Conservation (phyloP, 1,140 invertebrate species). For the Halotydeus destructor region DNA sequence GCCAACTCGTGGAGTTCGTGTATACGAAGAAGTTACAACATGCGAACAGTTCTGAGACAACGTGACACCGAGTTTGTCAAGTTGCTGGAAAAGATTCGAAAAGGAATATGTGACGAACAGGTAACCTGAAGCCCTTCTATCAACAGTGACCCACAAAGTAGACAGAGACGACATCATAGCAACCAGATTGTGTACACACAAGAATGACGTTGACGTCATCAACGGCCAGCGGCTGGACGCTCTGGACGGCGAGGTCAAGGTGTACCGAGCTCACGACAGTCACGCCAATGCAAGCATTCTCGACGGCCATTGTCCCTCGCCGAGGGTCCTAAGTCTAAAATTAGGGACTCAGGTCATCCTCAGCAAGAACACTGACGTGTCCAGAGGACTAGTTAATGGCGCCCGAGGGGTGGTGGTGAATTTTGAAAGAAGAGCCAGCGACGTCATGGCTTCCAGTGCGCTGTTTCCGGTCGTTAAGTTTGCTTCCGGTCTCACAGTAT, state of each 20-base stretch:
- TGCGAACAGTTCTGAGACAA: slow-evolving; percentile 65
- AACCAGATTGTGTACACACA: slow-evolving; percentile 73
- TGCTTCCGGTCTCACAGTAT: slow-evolving; percentile 46
- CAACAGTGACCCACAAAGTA: slow-evolving; percentile 50
- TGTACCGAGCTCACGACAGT: slow-evolving; percentile 54
- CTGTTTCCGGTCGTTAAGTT: slow-evolving; percentile 75
- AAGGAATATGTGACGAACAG: slow-evolving; percentile 47
- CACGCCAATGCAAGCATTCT: slow-evolving; percentile 36
- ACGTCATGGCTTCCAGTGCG: not conserved
- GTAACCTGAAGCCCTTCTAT: slow-evolving; percentile 36
- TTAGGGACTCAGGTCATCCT: slow-evolving; percentile 74
- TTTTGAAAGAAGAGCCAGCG: slow-evolving; percentile 32
- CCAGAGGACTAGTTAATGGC: slow-evolving; percentile 69
- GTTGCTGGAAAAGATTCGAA: slow-evolving; percentile 63
- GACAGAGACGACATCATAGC: slow-evolving; percentile 67
- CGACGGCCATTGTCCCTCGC: slow-evolving; percentile 53
- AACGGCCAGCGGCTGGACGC: slow-evolving; percentile 31
- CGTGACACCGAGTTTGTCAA: slow-evolving; percentile 60
- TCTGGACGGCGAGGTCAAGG: slow-evolving; percentile 31
- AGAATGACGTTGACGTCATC: slow-evolving; percentile 68
- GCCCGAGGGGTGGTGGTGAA: slow-evolving; percentile 61
- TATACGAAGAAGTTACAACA: slow-evolving; percentile 49
- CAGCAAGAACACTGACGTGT: slow-evolving; percentile 69
- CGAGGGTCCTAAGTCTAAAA: slow-evolving; percentile 46
- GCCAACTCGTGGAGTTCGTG: slow-evolving; percentile 49